These are phyloP conservation scores for Coendou prehensilis DNA, from an alignment of 2,797 vertebrate genomes.

Conservation along the genomic window DNA sequence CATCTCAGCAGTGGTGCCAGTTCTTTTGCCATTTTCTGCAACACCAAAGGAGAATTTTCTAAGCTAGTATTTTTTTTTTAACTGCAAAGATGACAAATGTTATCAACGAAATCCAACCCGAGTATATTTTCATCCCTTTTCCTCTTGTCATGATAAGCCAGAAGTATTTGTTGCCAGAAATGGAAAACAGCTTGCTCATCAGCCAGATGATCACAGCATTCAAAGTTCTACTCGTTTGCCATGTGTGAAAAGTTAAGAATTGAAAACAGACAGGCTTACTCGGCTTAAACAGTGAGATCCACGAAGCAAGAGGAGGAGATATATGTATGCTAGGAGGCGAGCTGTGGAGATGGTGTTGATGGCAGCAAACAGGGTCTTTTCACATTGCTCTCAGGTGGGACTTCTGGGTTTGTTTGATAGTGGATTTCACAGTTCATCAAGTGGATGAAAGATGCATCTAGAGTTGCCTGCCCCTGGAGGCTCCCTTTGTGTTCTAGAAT, in stretches of 20 bases:
- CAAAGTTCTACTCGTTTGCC: constrained; percentile 81
- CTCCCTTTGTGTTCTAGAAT: constrained; percentile 27
- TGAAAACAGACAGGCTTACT: constrained; percentile 81
- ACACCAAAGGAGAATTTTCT: constrained; percentile 64
- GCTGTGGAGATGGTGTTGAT: neutral
- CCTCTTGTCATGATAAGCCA: constrained; percentile 82
- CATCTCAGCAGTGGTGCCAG: neutral
- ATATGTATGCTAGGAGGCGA: neutral
- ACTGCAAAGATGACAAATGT: constrained; percentile 82
- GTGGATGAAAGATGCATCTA: neutral
- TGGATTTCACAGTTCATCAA: neutral
- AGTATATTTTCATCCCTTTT: constrained; percentile 80
- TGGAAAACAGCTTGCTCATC: constrained; percentile 84
- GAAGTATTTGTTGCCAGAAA: constrained; percentile 83
- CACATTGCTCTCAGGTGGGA: neutral
- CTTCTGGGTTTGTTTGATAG: neutral
- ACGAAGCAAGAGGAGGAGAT: constrained; percentile 46
- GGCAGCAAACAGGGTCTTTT: neutral
- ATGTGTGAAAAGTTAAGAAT: constrained; percentile 81
- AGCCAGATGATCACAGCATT: constrained; percentile 81
- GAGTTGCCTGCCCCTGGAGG: neutral
- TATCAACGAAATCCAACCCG: constrained; percentile 76
- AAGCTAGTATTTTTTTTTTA: constrained; percentile 65
- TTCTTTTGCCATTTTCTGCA: constrained; percentile 75
- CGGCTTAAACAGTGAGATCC: constrained; percentile 56